Percentiles rank a stretch among this genome's conserved stretches.
Conservation (phyloP, 2,888 invertebrate species). For the Bombyx huttoni region DNA sequence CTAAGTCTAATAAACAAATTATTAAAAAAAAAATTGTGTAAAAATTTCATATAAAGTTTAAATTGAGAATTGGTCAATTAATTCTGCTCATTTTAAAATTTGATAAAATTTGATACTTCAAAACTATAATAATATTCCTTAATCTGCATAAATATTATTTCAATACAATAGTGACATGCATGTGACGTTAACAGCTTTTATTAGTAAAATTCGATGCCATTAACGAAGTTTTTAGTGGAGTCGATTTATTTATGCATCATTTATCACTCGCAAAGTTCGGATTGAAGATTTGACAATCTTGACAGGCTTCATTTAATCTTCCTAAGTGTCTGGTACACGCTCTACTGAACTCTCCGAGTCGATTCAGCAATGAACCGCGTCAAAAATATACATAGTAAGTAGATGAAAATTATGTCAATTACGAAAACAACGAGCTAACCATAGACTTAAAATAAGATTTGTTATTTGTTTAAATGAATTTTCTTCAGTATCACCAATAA, state of each 20-base stretch:
- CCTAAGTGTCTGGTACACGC: slow-evolving; percentile 40
- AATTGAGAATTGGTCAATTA: no score
- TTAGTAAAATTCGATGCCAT: slow-evolving; percentile 10
- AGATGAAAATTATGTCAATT: not conserved
- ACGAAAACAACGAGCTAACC: slow-evolving; percentile 6
- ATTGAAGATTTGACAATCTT: slow-evolving; percentile 44
- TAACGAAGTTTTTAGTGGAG: slow-evolving; percentile 31
- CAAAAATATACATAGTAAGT: slow-evolving; percentile 1
- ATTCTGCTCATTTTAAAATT: no score
- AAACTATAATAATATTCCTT: no score
- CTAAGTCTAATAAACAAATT: no score
- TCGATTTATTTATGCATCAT: slow-evolving; percentile 41
- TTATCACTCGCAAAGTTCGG: slow-evolving; percentile 39
- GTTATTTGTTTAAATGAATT: no score
- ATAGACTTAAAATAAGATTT: no score
- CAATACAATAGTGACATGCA: not conserved
- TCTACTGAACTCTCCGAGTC: slow-evolving; percentile 9
- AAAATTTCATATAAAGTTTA: no score
- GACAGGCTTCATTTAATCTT: slow-evolving; percentile 48
- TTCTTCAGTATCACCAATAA: no score
- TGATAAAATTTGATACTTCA: no score
- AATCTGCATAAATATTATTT: not conserved
- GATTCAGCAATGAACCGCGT: slow-evolving; percentile 10
- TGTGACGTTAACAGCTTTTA: not conserved
- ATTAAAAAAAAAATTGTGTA: no score